Percentiles rank a stretch among this genome's conserved stretches.
Conservation (phyloP, 2,888 invertebrate species). For the Trachelus iudaicus region DNA sequence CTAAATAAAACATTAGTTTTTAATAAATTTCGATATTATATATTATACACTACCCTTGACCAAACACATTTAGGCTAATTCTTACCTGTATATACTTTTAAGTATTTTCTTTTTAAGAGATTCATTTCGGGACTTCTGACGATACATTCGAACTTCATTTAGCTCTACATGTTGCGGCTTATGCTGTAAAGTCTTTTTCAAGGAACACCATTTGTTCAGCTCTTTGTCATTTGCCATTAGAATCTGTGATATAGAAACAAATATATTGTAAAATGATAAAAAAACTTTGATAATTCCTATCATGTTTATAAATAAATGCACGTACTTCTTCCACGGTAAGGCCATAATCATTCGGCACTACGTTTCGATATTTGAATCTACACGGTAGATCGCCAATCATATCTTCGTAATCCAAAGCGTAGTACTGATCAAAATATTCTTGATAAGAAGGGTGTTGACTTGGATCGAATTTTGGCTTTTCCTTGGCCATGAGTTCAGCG, state of each 20-base stretch:
- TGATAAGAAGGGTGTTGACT: slow-evolving; percentile 77
- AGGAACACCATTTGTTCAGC: slow-evolving; percentile 93
- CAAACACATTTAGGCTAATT: slow-evolving; percentile 18
- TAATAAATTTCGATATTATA: background rate
- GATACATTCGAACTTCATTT: slow-evolving; percentile 81
- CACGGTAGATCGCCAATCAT: slow-evolving; percentile 92
- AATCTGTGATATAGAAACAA: slow-evolving; percentile 72
- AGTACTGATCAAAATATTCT: slow-evolving; percentile 94
- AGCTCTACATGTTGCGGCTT: slow-evolving; percentile 82
- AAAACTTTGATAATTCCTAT: background rate
- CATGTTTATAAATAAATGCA: background rate
- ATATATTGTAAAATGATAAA: slow-evolving; percentile 12
- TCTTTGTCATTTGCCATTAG: slow-evolving; percentile 91
- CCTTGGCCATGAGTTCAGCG: slow-evolving; percentile 75
- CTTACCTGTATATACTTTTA: slow-evolving; percentile 77
- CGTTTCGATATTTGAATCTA: slow-evolving; percentile 91
- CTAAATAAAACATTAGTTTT: slow-evolving; percentile 17
- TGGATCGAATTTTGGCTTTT: slow-evolving; percentile 90
- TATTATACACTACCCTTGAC: slow-evolving; percentile 32
- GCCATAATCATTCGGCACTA: slow-evolving; percentile 91
- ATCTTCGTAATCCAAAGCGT: slow-evolving; percentile 95
- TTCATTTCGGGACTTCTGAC: slow-evolving; percentile 78
- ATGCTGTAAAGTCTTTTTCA: slow-evolving; percentile 87
- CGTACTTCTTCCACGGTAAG: slow-evolving; percentile 88
- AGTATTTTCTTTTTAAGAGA: slow-evolving; percentile 82